A percentile compares a stretch with the other conserved stretches of the same genome.
phyloP scores from a whole-genome alignment of 2,797 vertebrate species.

The Eulemur albifrons region DNA sequence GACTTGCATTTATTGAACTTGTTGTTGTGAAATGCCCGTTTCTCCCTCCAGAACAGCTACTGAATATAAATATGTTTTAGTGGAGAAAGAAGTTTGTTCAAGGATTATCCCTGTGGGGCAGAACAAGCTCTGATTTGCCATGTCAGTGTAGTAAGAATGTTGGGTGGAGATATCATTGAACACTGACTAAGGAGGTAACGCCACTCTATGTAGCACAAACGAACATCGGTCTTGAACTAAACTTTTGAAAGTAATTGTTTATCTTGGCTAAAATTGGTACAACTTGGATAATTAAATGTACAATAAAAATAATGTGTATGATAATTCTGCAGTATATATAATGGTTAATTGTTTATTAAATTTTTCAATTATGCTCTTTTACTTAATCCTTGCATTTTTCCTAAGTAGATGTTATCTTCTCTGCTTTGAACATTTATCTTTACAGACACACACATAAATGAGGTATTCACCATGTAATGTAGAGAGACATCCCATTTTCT shows the following conservation, averaged over 20 bases:
- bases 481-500: not conserved
- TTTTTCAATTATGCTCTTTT: not conserved
- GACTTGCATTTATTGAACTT: not conserved
- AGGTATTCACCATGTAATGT: not conserved
- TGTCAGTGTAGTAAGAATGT: conserved; percentile 71
- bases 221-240: not conserved
- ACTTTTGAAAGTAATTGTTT: not conserved
- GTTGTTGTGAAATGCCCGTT: conserved; percentile 15
- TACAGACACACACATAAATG: not conserved
- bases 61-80: conserved; percentile 53
- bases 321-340: not conserved
- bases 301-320: not conserved
- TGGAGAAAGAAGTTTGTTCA: conserved; percentile 65
- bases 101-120: conserved; percentile 66
- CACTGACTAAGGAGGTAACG: not conserved
- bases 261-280: not conserved
- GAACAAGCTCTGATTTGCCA: conserved; percentile 79
- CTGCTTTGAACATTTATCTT: not conserved
- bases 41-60: not conserved
- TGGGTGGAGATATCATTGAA: conserved; percentile 69
- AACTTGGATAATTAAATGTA: not conserved
- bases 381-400: not conserved
- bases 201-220: not conserved
- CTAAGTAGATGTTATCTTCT: not conserved
- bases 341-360: not conserved